A percentile compares a stretch with the other conserved stretches of the same genome.
These are phyloP conservation scores for Taenaris catops DNA, from an alignment of 2,888 invertebrate genomes.

Conservation along the genomic window DNA sequence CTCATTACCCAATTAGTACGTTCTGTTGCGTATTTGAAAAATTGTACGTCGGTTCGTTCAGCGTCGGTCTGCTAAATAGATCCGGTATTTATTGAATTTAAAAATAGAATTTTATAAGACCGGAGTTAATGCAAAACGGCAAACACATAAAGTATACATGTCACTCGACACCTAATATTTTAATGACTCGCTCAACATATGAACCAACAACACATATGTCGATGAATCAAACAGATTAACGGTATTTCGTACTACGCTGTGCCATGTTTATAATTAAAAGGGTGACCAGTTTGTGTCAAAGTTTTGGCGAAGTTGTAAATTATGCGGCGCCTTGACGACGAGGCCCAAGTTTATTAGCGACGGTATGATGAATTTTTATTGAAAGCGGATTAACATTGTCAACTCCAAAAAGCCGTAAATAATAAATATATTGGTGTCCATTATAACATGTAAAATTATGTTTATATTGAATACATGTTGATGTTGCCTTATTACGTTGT, in stretches of 20 bases:
- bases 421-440: conserved; percentile 4
- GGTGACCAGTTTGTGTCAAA: conserved; percentile 35
- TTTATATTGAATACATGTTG: conserved; percentile 7
- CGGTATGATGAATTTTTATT: conserved; percentile 22
- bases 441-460: conserved; percentile 8
- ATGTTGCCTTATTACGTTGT: conserved; percentile 2
- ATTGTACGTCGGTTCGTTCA: conserved; percentile 23
- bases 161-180: conserved; percentile 5
- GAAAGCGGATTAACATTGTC: conserved; percentile 19
- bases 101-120: conserved; percentile 2
- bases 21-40: conserved; percentile 38
- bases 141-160: not conserved
- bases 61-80: conserved; percentile 1
- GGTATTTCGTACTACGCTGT: conserved; percentile 12
- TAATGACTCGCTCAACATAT: conserved; percentile 2
- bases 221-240: conserved; percentile 23
- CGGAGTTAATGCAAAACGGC: conserved; percentile 2
- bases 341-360: conserved; percentile 18
- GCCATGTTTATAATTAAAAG: conserved; percentile 19
- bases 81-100: conserved; percentile 2
- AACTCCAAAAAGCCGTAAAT: conserved; percentile 8
- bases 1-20: conserved; percentile 46
- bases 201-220: not conserved
- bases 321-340: conserved; percentile 45
- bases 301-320: conserved; percentile 61